phyloP scores from a whole-genome alignment of 2,113 vertebrate genomes.

The Pseudorasbora parva region DNA sequence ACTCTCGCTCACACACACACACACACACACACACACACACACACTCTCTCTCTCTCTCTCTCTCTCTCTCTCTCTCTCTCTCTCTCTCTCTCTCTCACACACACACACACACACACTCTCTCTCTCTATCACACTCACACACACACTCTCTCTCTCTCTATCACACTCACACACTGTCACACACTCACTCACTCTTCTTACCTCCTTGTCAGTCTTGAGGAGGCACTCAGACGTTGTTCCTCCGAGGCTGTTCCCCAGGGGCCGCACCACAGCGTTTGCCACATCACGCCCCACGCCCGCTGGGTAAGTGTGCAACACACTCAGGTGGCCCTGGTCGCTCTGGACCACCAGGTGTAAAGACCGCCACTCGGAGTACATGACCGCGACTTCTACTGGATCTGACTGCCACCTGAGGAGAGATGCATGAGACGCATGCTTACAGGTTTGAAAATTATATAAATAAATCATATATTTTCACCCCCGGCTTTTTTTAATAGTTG shows the following conservation, averaged over 20 bases:
- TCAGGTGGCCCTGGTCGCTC: slow-evolving; percentile 86
- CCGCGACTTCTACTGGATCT: slow-evolving; percentile 48
- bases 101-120: background rate
- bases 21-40: too few species aligned
- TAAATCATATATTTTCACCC: too few species aligned
- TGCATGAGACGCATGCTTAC: background rate
- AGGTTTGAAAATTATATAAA: background rate
- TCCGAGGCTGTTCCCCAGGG: slow-evolving; percentile 82
- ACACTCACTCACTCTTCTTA: slow-evolving; percentile 62
- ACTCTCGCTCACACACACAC: too few species aligned
- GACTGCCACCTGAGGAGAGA: slow-evolving; percentile 33
- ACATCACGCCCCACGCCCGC: slow-evolving; percentile 87
- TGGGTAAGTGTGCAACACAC: slow-evolving; percentile 90
- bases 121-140: too few species aligned
- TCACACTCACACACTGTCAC: background rate
- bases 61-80: too few species aligned
- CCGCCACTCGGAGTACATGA: slow-evolving; percentile 65
- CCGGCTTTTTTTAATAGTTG: too few species aligned
- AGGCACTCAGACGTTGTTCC: slow-evolving; percentile 76
- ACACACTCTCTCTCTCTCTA: too few species aligned
- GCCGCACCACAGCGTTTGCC: slow-evolving; percentile 87
- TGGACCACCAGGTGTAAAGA: slow-evolving; percentile 73
- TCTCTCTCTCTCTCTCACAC: too few species aligned
- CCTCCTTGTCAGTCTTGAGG: slow-evolving; percentile 92
- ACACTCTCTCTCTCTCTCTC: too few species aligned